phyloP scores from a whole-genome alignment of 2,113 vertebrate species.

The Bostrychus sinensis region DNA sequence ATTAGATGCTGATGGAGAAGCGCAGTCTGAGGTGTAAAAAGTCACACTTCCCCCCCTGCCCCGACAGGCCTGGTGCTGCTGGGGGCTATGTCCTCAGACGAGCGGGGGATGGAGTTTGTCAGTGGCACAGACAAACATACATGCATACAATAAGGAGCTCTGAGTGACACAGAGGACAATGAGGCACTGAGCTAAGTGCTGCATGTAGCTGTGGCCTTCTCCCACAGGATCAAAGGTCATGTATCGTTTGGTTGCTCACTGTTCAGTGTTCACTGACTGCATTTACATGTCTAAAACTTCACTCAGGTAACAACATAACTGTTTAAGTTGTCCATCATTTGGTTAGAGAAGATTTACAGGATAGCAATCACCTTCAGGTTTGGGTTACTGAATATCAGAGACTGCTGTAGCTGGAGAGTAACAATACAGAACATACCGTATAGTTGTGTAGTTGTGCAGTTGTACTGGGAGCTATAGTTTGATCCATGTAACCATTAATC shows the following conservation, averaged over 20 bases:
- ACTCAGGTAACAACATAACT: slow-evolving; percentile 48
- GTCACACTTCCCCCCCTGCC: slow-evolving; percentile 38
- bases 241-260: slow-evolving; percentile 29
- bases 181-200: slow-evolving; percentile 31
- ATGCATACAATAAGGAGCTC: slow-evolving; percentile 17
- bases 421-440: slow-evolving; percentile 1
- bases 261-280: slow-evolving; percentile 5
- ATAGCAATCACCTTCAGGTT: no score
- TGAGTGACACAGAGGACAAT: slow-evolving; percentile 41
- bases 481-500: neutral
- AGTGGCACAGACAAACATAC: slow-evolving; percentile 7
- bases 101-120: slow-evolving; percentile 39
- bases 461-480: slow-evolving; percentile 4
- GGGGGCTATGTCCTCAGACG: neutral
- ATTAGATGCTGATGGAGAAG: slow-evolving; percentile 25
- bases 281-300: slow-evolving; percentile 30
- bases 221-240: slow-evolving; percentile 53
- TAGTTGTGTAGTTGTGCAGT: no score
- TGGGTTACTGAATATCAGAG: slow-evolving; percentile 13
- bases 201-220: slow-evolving; percentile 28
- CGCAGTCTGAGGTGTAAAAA: slow-evolving; percentile 36
- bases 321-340: slow-evolving; percentile 43
- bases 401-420: neutral
- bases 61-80: slow-evolving; percentile 4
- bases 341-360: slow-evolving; percentile 12